Percentiles rank a stretch among this genome's conserved stretches.
Conservation (phyloP, 2,113 vertebrate species). For the Tachycineta bicolor region DNA sequence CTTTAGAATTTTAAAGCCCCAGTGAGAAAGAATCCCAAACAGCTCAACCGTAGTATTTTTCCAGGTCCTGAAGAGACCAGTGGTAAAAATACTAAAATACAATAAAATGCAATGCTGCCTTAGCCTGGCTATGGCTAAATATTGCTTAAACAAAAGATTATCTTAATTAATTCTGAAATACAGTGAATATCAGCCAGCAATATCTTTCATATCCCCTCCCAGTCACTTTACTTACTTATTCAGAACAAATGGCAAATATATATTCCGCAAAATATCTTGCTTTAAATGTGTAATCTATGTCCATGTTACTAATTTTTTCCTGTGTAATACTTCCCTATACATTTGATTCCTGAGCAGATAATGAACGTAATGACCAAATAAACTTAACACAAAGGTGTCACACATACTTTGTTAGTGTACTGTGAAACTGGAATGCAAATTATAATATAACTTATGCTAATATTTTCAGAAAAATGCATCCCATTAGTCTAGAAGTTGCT, state of each 20-base stretch:
- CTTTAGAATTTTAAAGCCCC: slow-evolving; percentile 75
- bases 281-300: background rate
- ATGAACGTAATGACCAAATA: slow-evolving; percentile 59
- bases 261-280: background rate
- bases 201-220: background rate
- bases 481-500: slow-evolving; percentile 34
- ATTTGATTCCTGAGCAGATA: slow-evolving; percentile 23
- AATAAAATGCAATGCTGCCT: background rate
- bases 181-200: background rate
- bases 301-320: background rate
- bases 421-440: slow-evolving; percentile 66
- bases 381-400: slow-evolving; percentile 63
- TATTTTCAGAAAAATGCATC: slow-evolving; percentile 63
- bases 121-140: background rate
- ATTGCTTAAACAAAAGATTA: background rate
- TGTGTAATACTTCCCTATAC: background rate
- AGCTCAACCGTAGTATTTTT: slow-evolving; percentile 51
- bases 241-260: background rate
- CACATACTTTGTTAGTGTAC: slow-evolving; percentile 59
- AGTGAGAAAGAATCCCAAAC: slow-evolving; percentile 48
- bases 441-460: slow-evolving; percentile 54
- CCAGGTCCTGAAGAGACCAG: slow-evolving; percentile 35
- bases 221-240: background rate
- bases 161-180: slow-evolving; percentile 1
- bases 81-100: background rate